phyloP scores from a whole-genome alignment of 2,888 invertebrate genomes.

The Meloe dianella region DNA sequence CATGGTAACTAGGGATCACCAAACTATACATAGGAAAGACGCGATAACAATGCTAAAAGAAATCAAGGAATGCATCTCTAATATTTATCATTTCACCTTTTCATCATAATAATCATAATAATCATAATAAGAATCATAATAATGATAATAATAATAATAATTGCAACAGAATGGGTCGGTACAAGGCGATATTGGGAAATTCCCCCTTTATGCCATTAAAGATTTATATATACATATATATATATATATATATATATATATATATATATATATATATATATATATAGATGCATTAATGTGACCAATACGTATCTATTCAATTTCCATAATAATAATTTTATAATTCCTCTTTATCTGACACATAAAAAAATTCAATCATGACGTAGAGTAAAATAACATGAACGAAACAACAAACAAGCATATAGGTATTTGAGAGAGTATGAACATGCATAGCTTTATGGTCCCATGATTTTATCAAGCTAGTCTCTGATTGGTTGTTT shows the following conservation, averaged over 20 bases:
- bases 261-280: too few species aligned
- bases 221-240: too few species aligned
- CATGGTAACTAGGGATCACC: conserved; percentile 24
- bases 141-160: neutral
- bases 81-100: too few species aligned
- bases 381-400: conserved; percentile 28
- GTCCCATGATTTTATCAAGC: conserved; percentile 61
- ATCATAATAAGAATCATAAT: neutral
- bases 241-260: too few species aligned
- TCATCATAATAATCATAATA: too few species aligned
- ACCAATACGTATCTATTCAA: conserved; percentile 34
- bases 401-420: conserved; percentile 49
- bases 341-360: conserved; percentile 15
- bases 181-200: conserved; percentile 17
- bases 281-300: conserved; percentile 42
- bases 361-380: neutral
- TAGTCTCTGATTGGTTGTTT: conserved; percentile 60
- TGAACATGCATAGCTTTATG: conserved; percentile 59
- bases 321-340: conserved; percentile 32
- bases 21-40: conserved; percentile 14
- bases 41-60: conserved; percentile 21
- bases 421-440: conserved; percentile 43
- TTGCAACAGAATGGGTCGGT: neutral
- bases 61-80: neutral
- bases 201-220: conserved; percentile 36